These are phyloP conservation scores for Bufo gargarizans DNA, from an alignment of 2,113 vertebrate species.

Conservation along the genomic window DNA sequence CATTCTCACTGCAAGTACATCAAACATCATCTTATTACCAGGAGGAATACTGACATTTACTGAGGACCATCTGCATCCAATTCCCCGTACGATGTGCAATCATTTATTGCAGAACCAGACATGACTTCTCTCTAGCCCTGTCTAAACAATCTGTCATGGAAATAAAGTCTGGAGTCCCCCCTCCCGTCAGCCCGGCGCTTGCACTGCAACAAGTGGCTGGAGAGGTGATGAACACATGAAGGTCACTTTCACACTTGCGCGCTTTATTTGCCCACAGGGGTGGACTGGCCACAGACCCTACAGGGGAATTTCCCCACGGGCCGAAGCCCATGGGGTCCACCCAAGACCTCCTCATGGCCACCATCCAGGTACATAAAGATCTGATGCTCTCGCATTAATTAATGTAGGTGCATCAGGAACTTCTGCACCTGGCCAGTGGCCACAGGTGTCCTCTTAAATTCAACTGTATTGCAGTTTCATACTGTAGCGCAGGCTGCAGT, in stretches of 20 bases:
- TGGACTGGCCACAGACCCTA: no score
- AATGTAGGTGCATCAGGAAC: no score
- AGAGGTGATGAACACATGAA: not conserved
- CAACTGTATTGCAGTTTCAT: no score
- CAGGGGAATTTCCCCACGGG: no score
- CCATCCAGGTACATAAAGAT: no score
- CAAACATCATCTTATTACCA: not conserved
- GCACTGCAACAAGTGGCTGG: not conserved
- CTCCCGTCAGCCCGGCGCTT: no score
- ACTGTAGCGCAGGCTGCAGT: no score
- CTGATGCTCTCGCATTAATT: no score
- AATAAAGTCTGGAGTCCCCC: not conserved
- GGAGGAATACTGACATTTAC: not conserved
- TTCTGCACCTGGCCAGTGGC: no score
- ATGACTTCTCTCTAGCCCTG: not conserved
- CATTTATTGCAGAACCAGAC: constrained; percentile 10
- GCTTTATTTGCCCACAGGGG: not conserved
- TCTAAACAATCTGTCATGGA: constrained; percentile 5
- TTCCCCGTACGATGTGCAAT: not conserved
- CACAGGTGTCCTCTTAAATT: no score
- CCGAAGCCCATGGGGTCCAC: no score
- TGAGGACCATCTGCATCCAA: constrained; percentile 21
- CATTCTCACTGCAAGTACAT: not conserved
- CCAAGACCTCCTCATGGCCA: no score
- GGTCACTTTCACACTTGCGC: not conserved